These are phyloP conservation scores for Phalacrocorax carbo DNA, from an alignment of 2,113 vertebrate species.

Conservation along the genomic window DNA sequence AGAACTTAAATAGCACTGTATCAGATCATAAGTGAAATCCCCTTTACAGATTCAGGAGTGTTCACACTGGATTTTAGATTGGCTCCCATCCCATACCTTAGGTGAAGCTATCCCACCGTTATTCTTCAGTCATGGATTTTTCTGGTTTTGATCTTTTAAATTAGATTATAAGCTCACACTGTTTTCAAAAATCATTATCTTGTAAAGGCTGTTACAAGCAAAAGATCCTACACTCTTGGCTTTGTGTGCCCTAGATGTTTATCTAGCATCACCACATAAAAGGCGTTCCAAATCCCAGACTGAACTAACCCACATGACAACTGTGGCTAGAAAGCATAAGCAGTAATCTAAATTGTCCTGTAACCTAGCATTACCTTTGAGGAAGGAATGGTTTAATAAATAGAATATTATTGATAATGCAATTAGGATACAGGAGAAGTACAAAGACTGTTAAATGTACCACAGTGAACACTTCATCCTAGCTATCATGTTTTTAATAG, in stretches of 20 bases:
- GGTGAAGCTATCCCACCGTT: background rate
- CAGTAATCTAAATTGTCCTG: background rate
- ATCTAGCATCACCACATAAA: background rate
- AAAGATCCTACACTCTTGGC: background rate
- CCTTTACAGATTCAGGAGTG: background rate
- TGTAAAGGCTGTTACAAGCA: background rate
- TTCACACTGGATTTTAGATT: background rate
- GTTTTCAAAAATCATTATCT: background rate
- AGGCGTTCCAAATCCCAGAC: background rate
- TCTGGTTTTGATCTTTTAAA: background rate
- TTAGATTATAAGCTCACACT: fast-evolving
- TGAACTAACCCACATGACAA: background rate
- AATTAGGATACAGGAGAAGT: background rate
- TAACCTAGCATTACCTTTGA: background rate
- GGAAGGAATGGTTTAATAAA: background rate
- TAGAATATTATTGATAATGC: background rate
- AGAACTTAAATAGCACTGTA: background rate
- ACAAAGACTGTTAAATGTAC: background rate
- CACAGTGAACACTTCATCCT: background rate
- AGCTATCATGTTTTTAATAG: background rate
- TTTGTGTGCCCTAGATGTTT: background rate
- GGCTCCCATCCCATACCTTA: background rate
- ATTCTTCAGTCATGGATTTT: background rate
- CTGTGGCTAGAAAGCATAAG: background rate
- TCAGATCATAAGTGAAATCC: background rate